Conservation (phyloP, 2,888 invertebrate genomes). For the Heliconius aoede region DNA sequence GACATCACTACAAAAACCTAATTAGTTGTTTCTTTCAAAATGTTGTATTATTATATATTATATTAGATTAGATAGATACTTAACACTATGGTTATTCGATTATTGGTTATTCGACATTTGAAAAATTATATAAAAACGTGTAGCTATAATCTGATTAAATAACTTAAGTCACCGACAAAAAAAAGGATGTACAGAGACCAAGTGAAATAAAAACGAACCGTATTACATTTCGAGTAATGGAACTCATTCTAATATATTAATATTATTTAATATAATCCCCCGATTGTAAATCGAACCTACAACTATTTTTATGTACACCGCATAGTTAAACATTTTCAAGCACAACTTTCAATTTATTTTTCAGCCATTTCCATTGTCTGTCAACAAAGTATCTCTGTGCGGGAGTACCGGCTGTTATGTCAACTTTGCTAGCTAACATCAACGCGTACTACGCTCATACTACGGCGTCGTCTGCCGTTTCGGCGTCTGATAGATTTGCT, state of each 20-base stretch:
- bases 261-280: not conserved
- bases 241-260: not conserved
- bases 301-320: not conserved
- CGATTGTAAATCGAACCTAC: not conserved
- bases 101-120: too few relatives aligned
- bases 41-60: too few relatives aligned
- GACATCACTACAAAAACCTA: too few relatives aligned
- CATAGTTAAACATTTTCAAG: not conserved
- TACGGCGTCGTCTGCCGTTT: conserved; percentile 98
- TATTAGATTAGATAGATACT: too few relatives aligned
- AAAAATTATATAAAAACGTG: too few relatives aligned
- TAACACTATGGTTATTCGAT: too few relatives aligned
- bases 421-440: conserved; percentile 98
- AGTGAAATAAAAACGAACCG: too few relatives aligned
- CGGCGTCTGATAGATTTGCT: conserved; percentile 99
- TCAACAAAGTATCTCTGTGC: conserved; percentile 99
- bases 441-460: conserved; percentile 99
- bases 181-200: too few relatives aligned
- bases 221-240: too few relatives aligned
- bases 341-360: conserved; percentile 54
- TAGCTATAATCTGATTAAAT: too few relatives aligned
- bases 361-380: conserved; percentile 98
- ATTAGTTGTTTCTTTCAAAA: too few relatives aligned
- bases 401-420: conserved; percentile 99
- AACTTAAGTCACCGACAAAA: too few relatives aligned